Evolutionary conservation across 2,888 invertebrate species (phyloP), one percentile per base, ranked within the genome.

Genomic region (Morinoia aosen): DNA sequence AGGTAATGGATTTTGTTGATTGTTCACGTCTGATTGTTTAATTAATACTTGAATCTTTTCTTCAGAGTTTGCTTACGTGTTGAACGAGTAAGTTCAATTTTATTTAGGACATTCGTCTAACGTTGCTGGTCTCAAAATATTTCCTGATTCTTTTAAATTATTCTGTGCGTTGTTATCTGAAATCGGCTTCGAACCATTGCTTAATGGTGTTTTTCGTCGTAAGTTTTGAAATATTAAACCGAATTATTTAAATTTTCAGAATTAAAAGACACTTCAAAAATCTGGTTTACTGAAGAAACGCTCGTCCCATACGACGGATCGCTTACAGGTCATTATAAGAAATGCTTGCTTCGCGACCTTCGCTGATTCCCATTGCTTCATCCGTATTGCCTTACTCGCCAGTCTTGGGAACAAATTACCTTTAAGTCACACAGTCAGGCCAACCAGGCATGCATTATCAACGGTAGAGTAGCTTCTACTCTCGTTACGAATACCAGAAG

Each of bases 401-500:
- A 93, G 25, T 57, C 93, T 57, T 93, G 93, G 57, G 93, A 93
- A 93, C 57, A 57, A 19, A 33, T 39, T 57, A 57, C n/a, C 25
- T 16, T 33, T 58, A 57, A 57, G n/a, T 93, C 93, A n/a, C 93
- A 93, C 48, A 57, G 93, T 57, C 19, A 93, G 58, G 58, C 57
- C 57, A 93, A 57, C n/a, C 39, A 5, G 58, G 10, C 93, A 25
- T 12, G 33, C 57, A 57, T 93, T 93, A 93, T 93, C 93, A 56
- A 39, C 93, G 93, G 57, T 93, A 93, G 93, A 93, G 93, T 33
- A n/a, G 12, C 57, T 11, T 10, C 93, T 48, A 19, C 56, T 57
- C 93, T 93, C 93, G 57, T 93, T 93, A 93, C 16, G 48, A 93
- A 93, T 93, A 93, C 93, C 48, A 56, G 57, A 25, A 48, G 58